These are phyloP conservation scores for Megaceryle torquata DNA, from an alignment of 2,113 vertebrate species.

Conservation along the genomic window DNA sequence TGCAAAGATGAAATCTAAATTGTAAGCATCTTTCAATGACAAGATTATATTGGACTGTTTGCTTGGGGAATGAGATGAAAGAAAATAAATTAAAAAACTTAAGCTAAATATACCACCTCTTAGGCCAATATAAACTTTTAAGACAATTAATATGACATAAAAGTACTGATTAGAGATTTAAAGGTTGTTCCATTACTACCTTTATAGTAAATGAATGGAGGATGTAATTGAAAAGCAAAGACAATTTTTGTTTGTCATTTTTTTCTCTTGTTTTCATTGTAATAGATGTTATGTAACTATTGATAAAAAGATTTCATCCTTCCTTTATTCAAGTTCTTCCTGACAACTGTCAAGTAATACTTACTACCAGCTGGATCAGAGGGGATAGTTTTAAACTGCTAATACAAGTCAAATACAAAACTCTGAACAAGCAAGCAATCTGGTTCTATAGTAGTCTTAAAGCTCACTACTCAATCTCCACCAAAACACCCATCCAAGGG, in stretches of 20 bases:
- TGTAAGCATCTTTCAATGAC: not conserved
- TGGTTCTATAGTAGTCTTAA: not conserved
- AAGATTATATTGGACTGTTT: not conserved
- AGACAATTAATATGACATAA: not conserved
- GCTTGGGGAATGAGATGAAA: not conserved
- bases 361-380: not conserved
- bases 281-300: not conserved
- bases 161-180: not conserved
- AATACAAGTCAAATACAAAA: not conserved
- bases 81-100: not conserved
- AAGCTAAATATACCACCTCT: not conserved
- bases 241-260: not conserved
- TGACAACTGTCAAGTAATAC: not conserved
- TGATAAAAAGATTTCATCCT: not conserved
- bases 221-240: not conserved
- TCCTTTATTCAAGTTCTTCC: not conserved
- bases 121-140: not conserved
- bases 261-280: not conserved
- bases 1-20: not conserved
- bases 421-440: not conserved
- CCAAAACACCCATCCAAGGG: not conserved
- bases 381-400: not conserved
- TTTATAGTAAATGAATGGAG: not conserved
- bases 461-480: not conserved
- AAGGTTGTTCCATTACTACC: not conserved